These are phyloP conservation scores for Cyanoderma ruficeps DNA, from an alignment of 2,113 vertebrate genomes.

Conservation along the genomic window DNA sequence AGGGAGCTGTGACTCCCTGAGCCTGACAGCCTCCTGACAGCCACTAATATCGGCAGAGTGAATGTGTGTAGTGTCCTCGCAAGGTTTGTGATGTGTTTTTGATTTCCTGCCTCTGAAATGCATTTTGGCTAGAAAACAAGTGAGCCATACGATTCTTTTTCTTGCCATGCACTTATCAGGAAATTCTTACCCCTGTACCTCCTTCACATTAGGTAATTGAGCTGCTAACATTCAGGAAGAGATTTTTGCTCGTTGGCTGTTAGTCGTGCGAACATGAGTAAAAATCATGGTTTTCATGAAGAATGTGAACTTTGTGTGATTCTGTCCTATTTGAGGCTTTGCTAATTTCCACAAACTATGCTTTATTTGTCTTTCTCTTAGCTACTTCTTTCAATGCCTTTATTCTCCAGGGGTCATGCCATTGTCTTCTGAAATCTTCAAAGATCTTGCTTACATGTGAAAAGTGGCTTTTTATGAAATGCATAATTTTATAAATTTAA, in stretches of 20 bases:
- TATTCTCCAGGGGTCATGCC: slow-evolving; percentile 53
- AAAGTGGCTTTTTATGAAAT: slow-evolving; percentile 31
- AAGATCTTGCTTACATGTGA: slow-evolving; percentile 59
- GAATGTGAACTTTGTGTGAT: background rate
- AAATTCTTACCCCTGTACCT: slow-evolving; percentile 48
- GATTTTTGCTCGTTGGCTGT: background rate
- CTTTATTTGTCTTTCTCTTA: slow-evolving; percentile 57
- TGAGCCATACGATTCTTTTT: background rate
- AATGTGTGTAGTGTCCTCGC: slow-evolving; percentile 57
- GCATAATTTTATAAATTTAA: slow-evolving; percentile 31
- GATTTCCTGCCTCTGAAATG: slow-evolving; percentile 70
- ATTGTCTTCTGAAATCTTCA: slow-evolving; percentile 69
- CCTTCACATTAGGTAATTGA: background rate
- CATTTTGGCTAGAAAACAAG: slow-evolving; percentile 63
- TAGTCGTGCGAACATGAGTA: background rate
- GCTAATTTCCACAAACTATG: slow-evolving; percentile 3
- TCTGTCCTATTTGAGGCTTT: background rate
- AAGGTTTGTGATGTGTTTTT: slow-evolving; percentile 68
- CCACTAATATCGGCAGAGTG: slow-evolving; percentile 34
- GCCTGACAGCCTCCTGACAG: slow-evolving; percentile 57
- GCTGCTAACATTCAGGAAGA: background rate
- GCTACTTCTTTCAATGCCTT: slow-evolving; percentile 57
- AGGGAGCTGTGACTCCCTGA: slow-evolving; percentile 12
- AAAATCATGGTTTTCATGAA: slow-evolving; percentile 16
- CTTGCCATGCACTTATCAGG: background rate